phyloP scores from a whole-genome alignment of 2,888 invertebrate species.

The Diarsia mendica region DNA sequence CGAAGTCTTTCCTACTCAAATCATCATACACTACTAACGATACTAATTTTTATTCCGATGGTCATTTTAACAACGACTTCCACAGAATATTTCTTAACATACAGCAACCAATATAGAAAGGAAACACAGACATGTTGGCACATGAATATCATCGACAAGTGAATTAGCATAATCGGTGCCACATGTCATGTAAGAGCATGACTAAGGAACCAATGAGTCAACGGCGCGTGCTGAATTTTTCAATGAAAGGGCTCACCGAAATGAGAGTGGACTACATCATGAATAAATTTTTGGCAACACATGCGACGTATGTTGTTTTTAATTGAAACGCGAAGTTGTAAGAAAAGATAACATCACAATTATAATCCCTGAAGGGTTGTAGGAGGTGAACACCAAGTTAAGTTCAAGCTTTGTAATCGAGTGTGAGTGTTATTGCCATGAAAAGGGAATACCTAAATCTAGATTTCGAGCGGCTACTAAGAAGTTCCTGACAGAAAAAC shows the following conservation, averaged over 20 bases:
- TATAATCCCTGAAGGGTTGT: too few relatives aligned
- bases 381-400: too few relatives aligned
- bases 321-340: constrained; percentile 1
- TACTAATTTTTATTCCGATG: neutral
- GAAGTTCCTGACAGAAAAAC: too few relatives aligned
- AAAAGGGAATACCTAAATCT: too few relatives aligned
- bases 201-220: constrained; percentile 58
- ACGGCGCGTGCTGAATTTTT: constrained; percentile 49
- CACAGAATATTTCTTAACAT: constrained; percentile 17
- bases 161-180: constrained; percentile 57
- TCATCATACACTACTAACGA: neutral
- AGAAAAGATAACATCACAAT: too few relatives aligned
- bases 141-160: constrained; percentile 57
- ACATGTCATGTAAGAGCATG: constrained; percentile 57
- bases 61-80: constrained; percentile 4
- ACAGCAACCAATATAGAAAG: constrained; percentile 45
- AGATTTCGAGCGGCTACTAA: too few relatives aligned
- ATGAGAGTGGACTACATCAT: constrained; percentile 2
- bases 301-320: neutral
- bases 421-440: too few relatives aligned
- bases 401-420: too few relatives aligned
- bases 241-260: constrained; percentile 42
- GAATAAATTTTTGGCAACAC: neutral
- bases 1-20: neutral
- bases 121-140: constrained; percentile 46